phyloP scores from a whole-genome alignment of 2,888 invertebrate species.

The Agriotes lineatus region DNA sequence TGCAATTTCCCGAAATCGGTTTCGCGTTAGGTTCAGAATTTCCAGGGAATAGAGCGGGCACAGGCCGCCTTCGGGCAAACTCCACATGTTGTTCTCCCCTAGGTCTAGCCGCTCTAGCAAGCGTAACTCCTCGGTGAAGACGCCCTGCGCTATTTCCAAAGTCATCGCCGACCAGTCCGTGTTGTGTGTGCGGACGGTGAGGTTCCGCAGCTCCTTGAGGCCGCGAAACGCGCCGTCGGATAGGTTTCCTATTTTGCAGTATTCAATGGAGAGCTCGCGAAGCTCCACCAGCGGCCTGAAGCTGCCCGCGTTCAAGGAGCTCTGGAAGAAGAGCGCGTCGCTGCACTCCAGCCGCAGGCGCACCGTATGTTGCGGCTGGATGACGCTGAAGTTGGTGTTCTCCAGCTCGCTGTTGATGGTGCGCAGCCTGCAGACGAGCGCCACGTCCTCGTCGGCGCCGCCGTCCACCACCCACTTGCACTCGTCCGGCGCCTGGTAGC shows the following conservation, averaged over 20 bases:
- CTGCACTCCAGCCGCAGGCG: slow-evolving; percentile 83
- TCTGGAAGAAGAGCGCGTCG: slow-evolving; percentile 84
- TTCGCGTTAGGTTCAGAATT: slow-evolving; percentile 83
- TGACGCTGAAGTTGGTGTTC: slow-evolving; percentile 86
- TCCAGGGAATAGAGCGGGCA: slow-evolving; percentile 82
- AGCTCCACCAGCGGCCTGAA: slow-evolving; percentile 82
- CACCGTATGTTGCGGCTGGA: slow-evolving; percentile 85
- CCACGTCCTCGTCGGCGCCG: slow-evolving; percentile 75
- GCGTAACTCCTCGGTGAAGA: slow-evolving; percentile 80
- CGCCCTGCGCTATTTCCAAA: slow-evolving; percentile 79
- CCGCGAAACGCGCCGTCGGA: slow-evolving; percentile 87
- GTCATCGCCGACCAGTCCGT: slow-evolving; percentile 88
- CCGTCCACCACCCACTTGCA: slow-evolving; percentile 83
- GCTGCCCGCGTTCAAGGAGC: slow-evolving; percentile 81
- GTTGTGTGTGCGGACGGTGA: slow-evolving; percentile 86
- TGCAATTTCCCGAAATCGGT: slow-evolving; percentile 81
- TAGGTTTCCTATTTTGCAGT: slow-evolving; percentile 85
- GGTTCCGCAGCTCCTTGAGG: slow-evolving; percentile 80
- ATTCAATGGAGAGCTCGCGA: slow-evolving; percentile 82
- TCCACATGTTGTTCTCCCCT: slow-evolving; percentile 85
- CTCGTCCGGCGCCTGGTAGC: slow-evolving; percentile 85
- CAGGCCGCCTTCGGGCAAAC: slow-evolving; percentile 80
- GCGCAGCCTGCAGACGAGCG: slow-evolving; percentile 79
- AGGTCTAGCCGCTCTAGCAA: slow-evolving; percentile 81
- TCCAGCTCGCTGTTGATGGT: slow-evolving; percentile 87